Conservation (phyloP, 1,140 invertebrate species). For the Drosophila fuyamai region DNA sequence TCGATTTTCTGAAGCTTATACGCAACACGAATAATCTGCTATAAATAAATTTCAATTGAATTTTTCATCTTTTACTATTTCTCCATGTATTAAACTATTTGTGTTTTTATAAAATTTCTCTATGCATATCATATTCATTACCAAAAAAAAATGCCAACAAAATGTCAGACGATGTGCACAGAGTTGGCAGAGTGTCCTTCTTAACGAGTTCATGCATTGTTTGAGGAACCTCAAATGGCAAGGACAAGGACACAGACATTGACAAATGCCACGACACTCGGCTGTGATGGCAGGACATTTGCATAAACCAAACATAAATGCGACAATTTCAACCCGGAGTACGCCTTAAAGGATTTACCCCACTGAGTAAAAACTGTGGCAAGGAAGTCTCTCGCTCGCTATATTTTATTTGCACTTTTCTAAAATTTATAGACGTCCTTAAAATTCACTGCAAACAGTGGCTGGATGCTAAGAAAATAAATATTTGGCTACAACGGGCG, state of each 20-base stretch:
- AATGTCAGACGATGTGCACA: constrained; percentile 20
- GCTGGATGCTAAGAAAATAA: constrained; percentile 51
- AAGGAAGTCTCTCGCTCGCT: constrained; percentile 49
- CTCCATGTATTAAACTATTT: constrained; percentile 12
- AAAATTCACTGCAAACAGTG: constrained; percentile 72
- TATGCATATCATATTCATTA: constrained; percentile 39
- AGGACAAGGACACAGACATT: constrained; percentile 43
- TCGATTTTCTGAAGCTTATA: background rate
- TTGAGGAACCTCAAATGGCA: constrained; percentile 22
- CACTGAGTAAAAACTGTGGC: constrained; percentile 28
- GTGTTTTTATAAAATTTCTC: constrained; percentile 16
- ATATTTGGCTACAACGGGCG: constrained; percentile 54
- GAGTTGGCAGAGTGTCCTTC: constrained; percentile 2
- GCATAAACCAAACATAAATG: constrained; percentile 83
- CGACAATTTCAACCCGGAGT: constrained; percentile 72
- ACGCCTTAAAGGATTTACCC: constrained; percentile 76
- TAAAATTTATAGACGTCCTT: constrained; percentile 81
- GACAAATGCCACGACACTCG: constrained; percentile 43
- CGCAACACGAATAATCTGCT: background rate
- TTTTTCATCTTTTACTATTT: background rate
- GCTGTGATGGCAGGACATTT: constrained; percentile 49
- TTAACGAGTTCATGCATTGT: constrained; percentile 47
- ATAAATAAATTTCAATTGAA: constrained; percentile 14
- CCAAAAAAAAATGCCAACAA: constrained; percentile 5
- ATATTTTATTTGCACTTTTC: constrained; percentile 82